Evolutionary conservation across 64 coral and sea anemone genomes (phyloP).

Genomic region (Pocillopora verrucosa): DNA sequence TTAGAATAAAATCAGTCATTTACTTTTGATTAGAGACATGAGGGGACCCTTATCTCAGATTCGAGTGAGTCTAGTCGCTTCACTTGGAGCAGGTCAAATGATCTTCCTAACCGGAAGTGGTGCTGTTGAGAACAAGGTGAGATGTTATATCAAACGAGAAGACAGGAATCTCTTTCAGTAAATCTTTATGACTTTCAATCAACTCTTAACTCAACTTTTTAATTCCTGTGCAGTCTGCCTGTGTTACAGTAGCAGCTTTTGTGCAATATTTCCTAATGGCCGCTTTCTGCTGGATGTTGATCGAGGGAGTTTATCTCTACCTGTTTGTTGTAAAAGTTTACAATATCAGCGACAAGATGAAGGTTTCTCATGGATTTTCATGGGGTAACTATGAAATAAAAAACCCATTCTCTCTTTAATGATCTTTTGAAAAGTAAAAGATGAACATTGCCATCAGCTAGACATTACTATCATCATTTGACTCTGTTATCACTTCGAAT

Average conservation of each 20-base stretch:
- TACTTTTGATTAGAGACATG: conserved; percentile 43
- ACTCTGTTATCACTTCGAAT: too few relatives aligned
- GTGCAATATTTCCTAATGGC: conserved; percentile 63
- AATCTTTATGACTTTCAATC: background rate
- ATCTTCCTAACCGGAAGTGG: conserved; percentile 37
- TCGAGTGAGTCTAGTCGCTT: conserved; percentile 35
- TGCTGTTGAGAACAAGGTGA: conserved; percentile 15
- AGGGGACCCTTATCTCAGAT: conserved; percentile 41
- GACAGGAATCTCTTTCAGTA: too few relatives aligned
- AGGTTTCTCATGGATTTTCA: conserved; percentile 28
- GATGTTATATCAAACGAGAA: background rate
- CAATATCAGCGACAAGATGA: conserved; percentile 37
- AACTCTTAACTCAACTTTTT: too few relatives aligned
- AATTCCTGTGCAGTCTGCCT: too few relatives aligned
- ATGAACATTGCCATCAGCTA: too few relatives aligned
- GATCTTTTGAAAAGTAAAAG: too few relatives aligned
- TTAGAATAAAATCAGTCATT: too few relatives aligned
- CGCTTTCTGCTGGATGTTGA: conserved; percentile 57
- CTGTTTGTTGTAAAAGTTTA: conserved; percentile 57
- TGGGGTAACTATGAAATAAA: too few relatives aligned
- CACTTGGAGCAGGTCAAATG: conserved; percentile 40
- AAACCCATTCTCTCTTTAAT: too few relatives aligned
- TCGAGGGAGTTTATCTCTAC: conserved; percentile 66
- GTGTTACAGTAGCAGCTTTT: conserved; percentile 29
- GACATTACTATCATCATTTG: background rate